Percentiles rank a stretch among this genome's conserved stretches.
Evolutionary conservation across 2,113 vertebrate genomes (phyloP).

Genomic region (Hepsetus odoe): DNA sequence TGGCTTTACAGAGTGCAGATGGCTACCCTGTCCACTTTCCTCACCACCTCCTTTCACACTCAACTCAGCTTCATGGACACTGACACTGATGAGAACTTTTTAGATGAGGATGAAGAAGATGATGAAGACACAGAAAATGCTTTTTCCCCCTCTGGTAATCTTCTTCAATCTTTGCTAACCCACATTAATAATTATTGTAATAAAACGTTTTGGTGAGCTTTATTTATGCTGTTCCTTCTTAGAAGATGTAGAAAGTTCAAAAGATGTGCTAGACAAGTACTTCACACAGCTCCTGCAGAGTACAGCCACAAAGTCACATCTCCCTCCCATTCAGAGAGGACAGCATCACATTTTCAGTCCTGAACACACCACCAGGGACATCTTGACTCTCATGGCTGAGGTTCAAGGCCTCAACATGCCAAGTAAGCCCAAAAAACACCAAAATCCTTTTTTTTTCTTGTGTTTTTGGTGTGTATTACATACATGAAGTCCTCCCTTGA

Average conservation of each 20-base stretch:
- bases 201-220: background rate
- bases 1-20: conserved; percentile 85
- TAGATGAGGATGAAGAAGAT: conserved; percentile 77
- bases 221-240: conserved; percentile 6
- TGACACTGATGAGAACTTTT: conserved; percentile 82
- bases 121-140: conserved; percentile 68
- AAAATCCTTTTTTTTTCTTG: background rate
- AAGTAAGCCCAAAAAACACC: conserved; percentile 74
- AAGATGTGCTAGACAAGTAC: conserved; percentile 89
- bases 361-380: conserved; percentile 90
- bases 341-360: conserved; percentile 87
- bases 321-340: conserved; percentile 84
- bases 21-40: conserved; percentile 87
- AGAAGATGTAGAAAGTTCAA: conserved; percentile 67
- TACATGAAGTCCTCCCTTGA: background rate
- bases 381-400: conserved; percentile 93
- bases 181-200: background rate
- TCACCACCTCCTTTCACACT: conserved; percentile 94
- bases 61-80: conserved; percentile 92
- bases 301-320: conserved; percentile 80
- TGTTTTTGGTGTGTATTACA: background rate
- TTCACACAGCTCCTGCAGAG: conserved; percentile 88
- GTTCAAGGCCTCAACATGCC: conserved; percentile 88
- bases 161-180: background rate
- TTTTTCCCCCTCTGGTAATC: conserved; percentile 74